Base-by-base conservation (phyloP, 2,797 vertebrate species). In the Cyclura pinguis region DNA sequence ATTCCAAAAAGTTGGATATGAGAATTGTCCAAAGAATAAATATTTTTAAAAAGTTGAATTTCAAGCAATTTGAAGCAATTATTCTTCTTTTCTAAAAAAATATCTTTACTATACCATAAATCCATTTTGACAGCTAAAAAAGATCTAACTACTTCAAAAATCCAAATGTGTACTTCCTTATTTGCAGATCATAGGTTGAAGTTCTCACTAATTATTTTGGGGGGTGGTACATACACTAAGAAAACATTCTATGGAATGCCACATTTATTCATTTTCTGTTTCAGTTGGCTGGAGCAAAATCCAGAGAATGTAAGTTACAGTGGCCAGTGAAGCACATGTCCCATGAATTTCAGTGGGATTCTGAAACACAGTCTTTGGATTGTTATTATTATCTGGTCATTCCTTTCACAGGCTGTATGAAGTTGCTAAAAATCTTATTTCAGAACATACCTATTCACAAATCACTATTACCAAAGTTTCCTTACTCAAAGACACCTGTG, bases 111-210 rank as follows among this genome's bases (percentile, higher is more conserved):
- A 35, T 55, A 81, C 24, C 77, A 76, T 52, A 2, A 64, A 62
- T 50, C 27, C 0, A 0, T 16, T 42, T 0, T 1, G 0, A 9
- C 24, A 80, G 6, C 69, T 42, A 29, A 52, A 1, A 1, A 69
- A 52, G 69, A 2, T 27, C 0, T 9, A 13, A 0, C n/a, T 1
- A 0, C 0, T 0, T 14, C 1, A 0, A 14, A 18, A 52, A 73
- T 59, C 35, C 0, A 62, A 88, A 72, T 55, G 0, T 35, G 6
- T 47, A 1, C 18, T 10, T 57, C 12, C 55, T 67, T 77, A 16
- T 18, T 64, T 24, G 52, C 8, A n/a, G 55, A 83, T 1, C 35
- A 59, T 27, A 1, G 14, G 27, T 55, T 72, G 50, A 12, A 32
- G 0, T 0, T 18, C 6, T 64, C 47, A 27, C 52, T 57, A 69